These are phyloP conservation scores for Ornithoptera priamus DNA, from an alignment of 2,888 invertebrate species.

Conservation along the genomic window DNA sequence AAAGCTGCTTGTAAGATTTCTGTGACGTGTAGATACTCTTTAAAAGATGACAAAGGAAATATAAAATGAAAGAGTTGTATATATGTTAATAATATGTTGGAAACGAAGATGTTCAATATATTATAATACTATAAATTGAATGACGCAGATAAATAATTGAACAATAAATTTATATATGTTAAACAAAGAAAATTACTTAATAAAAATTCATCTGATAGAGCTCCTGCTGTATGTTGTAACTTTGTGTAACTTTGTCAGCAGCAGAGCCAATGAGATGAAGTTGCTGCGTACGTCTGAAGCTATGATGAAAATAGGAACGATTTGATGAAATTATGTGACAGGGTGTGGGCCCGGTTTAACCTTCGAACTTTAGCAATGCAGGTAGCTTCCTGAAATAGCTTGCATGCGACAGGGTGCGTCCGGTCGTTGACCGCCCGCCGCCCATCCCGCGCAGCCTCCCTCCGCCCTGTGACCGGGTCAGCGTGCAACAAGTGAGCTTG, in stretches of 20 bases:
- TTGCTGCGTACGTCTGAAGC: background rate
- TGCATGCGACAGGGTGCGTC: slow-evolving; percentile 62
- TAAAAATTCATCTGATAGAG: background rate
- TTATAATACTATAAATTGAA: too few species aligned
- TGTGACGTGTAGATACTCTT: too few species aligned
- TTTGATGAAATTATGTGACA: slow-evolving; percentile 33
- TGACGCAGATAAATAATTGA: too few species aligned
- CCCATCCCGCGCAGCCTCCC: slow-evolving; percentile 38
- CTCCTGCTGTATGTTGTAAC: background rate
- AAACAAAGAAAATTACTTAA: too few species aligned
- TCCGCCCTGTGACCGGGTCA: slow-evolving; percentile 66
- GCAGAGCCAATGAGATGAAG: slow-evolving; percentile 1
- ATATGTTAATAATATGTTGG: too few species aligned
- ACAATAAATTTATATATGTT: too few species aligned
- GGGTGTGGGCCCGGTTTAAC: slow-evolving; percentile 31
- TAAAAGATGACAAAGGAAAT: too few species aligned
- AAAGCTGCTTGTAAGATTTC: too few species aligned
- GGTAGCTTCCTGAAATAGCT: slow-evolving; percentile 62
- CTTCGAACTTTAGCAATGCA: slow-evolving; percentile 67
- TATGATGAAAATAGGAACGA: slow-evolving; percentile 8
- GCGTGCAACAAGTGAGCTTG: slow-evolving; percentile 69
- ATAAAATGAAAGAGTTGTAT: too few species aligned
- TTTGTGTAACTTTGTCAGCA: background rate
- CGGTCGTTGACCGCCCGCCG: slow-evolving; percentile 61
- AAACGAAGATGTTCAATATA: too few species aligned